Conservation (phyloP, 1,140 invertebrate genomes). For the Notospermus geniculatus region DNA sequence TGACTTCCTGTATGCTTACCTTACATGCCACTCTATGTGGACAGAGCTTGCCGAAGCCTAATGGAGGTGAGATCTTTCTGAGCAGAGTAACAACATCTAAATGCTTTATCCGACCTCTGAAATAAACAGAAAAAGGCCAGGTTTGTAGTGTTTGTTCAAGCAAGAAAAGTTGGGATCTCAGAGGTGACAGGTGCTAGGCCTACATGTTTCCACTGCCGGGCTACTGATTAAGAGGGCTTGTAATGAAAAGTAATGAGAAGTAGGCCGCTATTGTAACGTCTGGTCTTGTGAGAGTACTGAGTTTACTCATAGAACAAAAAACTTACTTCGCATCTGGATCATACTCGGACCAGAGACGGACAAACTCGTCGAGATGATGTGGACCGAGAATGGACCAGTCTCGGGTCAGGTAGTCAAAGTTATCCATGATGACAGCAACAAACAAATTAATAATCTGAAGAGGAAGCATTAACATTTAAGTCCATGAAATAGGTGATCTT, state of each 20-base stretch:
- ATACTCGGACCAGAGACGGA: constrained; percentile 98
- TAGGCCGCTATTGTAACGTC: too few species aligned
- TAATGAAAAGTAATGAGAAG: too few species aligned
- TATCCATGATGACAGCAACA: constrained; percentile 99
- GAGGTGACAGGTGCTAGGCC: too few species aligned
- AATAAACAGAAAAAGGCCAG: too few species aligned
- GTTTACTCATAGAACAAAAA: too few species aligned
- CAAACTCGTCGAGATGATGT: constrained; percentile 99
- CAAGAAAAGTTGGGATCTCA: too few species aligned
- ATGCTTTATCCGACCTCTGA: constrained; percentile 97
- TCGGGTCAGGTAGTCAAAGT: constrained; percentile 98
- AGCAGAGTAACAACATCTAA: constrained; percentile 97
- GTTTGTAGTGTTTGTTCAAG: too few species aligned
- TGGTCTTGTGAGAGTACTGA: too few species aligned
- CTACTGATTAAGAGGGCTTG: too few species aligned
- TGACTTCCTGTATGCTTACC: too few species aligned
- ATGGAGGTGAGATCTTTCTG: constrained; percentile 96
- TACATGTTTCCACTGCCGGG: too few species aligned
- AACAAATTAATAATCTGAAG: constrained; percentile 97
- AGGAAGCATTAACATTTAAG: background rate
- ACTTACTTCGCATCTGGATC: constrained; percentile 87
- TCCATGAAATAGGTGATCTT: too few species aligned
- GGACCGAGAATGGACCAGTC: constrained; percentile 99
- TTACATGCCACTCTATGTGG: constrained; percentile 99
- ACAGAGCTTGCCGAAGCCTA: constrained; percentile 98